Evolutionary conservation across 1,140 invertebrate genomes (phyloP), one percentile per base, ranked within the genome.

Genomic region (Drosophila malerkotliana): DNA sequence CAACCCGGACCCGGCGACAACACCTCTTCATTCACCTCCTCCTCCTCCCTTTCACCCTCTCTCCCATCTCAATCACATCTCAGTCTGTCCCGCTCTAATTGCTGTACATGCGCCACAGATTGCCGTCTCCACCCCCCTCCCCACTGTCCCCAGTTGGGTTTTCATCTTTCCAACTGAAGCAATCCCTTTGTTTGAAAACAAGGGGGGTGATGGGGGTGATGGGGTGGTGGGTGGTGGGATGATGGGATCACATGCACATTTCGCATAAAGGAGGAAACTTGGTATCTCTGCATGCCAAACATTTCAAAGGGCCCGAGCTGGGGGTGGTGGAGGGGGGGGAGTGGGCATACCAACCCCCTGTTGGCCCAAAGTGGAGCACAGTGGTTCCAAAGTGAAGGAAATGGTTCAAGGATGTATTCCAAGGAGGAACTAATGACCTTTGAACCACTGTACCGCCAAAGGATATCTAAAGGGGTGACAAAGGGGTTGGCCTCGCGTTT

Each of bases 211-310:
- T 32, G 60, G 14, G 3, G 41, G 28, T 15, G 15, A 1, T 10
- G 21, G 10, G 9, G 32, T 9, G 14, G 21, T 10, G 10, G 10
- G 18, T 14, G 9, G 54, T 14, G 24, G n/a, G 12, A 18, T 14
- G 28, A 24, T 3, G 56, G 32, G 44, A 24, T 18, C 14, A 55
- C 44, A 45, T 74, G 72, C 52, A 71, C 72, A 57, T 69, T 68
- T 30, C 66, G 32, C 66, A 68, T 69, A 26, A 69, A 57, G 63
- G 34, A 57, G 28, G 18, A 64, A 63, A 51, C 59, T 80, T 85
- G 66, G 81, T 67, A 84, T 84, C 80, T 83, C 64, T 83, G 80
- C 79, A 79, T 79, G 66, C 72, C 76, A 84, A 83, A 80, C 81
- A 69, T 76, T 72, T 63, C 57, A 64, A 55, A 67, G 57, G 51